Evolutionary conservation across 64 coral and sea anemone genomes (phyloP).

Genomic region (Platygyra sinensis): DNA sequence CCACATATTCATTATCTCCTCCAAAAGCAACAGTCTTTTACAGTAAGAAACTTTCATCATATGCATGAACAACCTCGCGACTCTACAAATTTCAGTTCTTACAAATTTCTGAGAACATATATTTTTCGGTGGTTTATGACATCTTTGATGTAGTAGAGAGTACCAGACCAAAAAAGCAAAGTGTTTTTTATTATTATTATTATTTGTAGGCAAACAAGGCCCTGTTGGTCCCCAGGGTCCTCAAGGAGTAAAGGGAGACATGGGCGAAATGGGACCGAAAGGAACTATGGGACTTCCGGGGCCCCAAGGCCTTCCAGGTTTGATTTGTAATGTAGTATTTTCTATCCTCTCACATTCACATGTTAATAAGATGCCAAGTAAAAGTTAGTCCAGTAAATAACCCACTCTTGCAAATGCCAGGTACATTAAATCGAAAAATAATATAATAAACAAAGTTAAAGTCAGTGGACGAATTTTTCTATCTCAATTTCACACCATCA

Average conservation of each 20-base stretch:
- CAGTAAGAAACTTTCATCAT: no score
- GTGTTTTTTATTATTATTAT: background rate
- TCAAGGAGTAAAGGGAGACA: background rate
- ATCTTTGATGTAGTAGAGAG: background rate
- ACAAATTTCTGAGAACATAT: background rate
- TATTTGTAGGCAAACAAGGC: background rate
- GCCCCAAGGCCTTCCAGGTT: background rate
- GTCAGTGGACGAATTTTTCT: no score
- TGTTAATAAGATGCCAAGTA: no score
- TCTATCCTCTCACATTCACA: no score
- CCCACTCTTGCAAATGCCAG: no score
- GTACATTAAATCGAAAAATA: no score
- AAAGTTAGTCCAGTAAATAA: no score
- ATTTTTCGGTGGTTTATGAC: background rate
- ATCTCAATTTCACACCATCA: no score
- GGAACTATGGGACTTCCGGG: slow-evolving; percentile 10
- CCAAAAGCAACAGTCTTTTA: no score
- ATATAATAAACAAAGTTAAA: no score
- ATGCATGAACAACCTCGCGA: no score
- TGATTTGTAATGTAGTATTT: background rate
- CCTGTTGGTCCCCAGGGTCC: slow-evolving; percentile 11
- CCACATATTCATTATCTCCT: no score
- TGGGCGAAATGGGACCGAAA: background rate
- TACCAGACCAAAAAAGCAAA: background rate
- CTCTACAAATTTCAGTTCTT: background rate